Conservation (phyloP, 1,140 invertebrate species). For the Drosophila tani region DNA sequence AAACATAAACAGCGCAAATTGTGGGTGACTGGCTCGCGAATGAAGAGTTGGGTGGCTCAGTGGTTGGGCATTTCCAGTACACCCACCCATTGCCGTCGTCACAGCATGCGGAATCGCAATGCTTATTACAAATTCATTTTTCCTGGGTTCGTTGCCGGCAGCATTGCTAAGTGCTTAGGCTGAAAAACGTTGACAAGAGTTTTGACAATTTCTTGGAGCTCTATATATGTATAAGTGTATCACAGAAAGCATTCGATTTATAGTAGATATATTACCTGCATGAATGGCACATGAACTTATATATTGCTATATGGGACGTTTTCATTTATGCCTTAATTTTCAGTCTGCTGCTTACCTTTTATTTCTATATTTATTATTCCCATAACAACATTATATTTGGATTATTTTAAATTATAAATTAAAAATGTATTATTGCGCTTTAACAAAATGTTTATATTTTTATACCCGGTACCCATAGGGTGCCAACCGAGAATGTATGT, state of each 20-base stretch:
- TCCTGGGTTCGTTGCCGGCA: not conserved
- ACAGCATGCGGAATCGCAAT: conserved; percentile 54
- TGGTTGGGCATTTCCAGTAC: conserved; percentile 9
- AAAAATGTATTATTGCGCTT: too few species aligned
- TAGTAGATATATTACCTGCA: conserved; percentile 17
- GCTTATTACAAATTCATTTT: conserved; percentile 53
- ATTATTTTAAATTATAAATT: too few species aligned
- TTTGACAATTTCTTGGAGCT: conserved; percentile 33
- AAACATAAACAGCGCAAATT: conserved; percentile 62
- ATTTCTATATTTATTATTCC: too few species aligned
- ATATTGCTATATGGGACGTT: not conserved
- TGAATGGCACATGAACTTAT: conserved; percentile 5
- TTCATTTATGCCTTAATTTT: too few species aligned
- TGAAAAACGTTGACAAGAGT: conserved; percentile 21
- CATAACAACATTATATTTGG: too few species aligned
- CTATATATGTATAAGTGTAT: conserved; percentile 8
- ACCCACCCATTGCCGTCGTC: conserved; percentile 52
- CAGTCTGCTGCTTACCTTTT: too few species aligned
- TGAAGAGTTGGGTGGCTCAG: not conserved
- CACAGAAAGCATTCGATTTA: conserved; percentile 7
- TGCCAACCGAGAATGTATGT: too few species aligned
- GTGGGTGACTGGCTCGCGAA: conserved; percentile 14
- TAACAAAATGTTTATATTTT: too few species aligned
- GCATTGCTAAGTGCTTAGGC: not conserved
- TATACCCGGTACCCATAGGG: too few species aligned